Percentiles rank a stretch among this genome's conserved stretches.
Conservation (phyloP, 2,888 invertebrate species). For the Arge pagana region DNA sequence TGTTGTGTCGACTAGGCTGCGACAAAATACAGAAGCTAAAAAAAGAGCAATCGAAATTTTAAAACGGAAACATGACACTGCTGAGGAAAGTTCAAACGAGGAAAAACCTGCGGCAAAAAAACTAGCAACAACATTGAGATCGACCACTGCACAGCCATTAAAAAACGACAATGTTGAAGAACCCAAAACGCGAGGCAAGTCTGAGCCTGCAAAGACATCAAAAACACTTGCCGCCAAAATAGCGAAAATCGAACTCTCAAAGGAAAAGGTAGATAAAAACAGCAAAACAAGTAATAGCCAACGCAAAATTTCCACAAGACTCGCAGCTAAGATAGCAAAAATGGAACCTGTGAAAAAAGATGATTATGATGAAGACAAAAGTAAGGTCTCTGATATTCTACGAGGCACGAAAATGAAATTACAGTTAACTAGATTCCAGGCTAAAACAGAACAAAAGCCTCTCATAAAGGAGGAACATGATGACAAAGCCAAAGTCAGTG, state of each 20-base stretch:
- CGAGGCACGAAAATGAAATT: slow-evolving; percentile 22
- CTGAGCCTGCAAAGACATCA: slow-evolving; percentile 35
- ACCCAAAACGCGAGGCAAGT: slow-evolving; percentile 27
- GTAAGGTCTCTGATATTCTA: not conserved
- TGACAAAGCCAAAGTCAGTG: slow-evolving; percentile 60
- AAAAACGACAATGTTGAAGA: slow-evolving; percentile 57
- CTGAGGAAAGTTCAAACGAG: not conserved
- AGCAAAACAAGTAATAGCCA: slow-evolving; percentile 21
- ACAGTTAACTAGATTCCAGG: slow-evolving; percentile 52
- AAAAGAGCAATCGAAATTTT: slow-evolving; percentile 45
- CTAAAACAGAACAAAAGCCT: slow-evolving; percentile 19
- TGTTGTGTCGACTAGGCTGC: slow-evolving; percentile 14
- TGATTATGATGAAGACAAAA: slow-evolving; percentile 5
- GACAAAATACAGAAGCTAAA: slow-evolving; percentile 34
- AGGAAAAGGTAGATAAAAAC: slow-evolving; percentile 55
- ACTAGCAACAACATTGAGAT: slow-evolving; percentile 1
- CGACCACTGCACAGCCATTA: slow-evolving; percentile 29
- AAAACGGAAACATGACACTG: slow-evolving; percentile 19
- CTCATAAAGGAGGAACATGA: slow-evolving; percentile 40
- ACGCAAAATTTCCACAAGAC: slow-evolving; percentile 3
- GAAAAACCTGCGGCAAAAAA: slow-evolving; percentile 20
- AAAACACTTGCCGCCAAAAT: slow-evolving; percentile 7
- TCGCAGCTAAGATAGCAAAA: slow-evolving; percentile 17
- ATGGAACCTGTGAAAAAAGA: slow-evolving; percentile 12
- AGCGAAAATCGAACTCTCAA: slow-evolving; percentile 40